Conservation (phyloP, 2,888 invertebrate genomes). For the Orgyia antiqua region DNA sequence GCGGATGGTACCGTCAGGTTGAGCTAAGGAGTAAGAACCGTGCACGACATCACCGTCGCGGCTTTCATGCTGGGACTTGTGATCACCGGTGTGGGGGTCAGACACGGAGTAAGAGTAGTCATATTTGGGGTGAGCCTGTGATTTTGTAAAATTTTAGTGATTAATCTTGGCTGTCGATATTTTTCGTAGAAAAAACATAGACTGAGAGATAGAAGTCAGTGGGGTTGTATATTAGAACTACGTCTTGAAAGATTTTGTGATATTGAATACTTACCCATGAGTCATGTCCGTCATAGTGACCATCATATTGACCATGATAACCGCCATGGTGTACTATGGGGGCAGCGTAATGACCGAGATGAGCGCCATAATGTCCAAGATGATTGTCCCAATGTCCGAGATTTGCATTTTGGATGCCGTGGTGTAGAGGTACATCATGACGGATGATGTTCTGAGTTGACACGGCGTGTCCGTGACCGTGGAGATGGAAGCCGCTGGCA, state of each 20-base stretch:
- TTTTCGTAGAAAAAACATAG: too few relatives aligned
- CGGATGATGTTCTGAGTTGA: slow-evolving; percentile 56
- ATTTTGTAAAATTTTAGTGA: too few relatives aligned
- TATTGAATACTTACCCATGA: slow-evolving; percentile 18
- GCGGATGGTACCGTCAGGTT: slow-evolving; percentile 72
- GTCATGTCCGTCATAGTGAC: slow-evolving; percentile 34
- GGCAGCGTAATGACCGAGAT: slow-evolving; percentile 9
- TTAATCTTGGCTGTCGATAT: too few relatives aligned
- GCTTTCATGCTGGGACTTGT: slow-evolving; percentile 74
- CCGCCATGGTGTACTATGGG: slow-evolving; percentile 20
- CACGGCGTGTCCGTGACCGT: slow-evolving; percentile 26
- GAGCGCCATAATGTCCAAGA: slow-evolving; percentile 36
- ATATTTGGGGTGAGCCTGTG: slow-evolving; percentile 60
- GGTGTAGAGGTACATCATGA: slow-evolving; percentile 44
- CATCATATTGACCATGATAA: slow-evolving; percentile 5
- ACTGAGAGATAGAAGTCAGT: too few relatives aligned
- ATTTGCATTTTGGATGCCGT: slow-evolving; percentile 20
- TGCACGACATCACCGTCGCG: slow-evolving; percentile 76
- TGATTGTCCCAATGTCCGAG: neutral
- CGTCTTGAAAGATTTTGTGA: too few relatives aligned
- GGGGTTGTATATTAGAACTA: too few relatives aligned
- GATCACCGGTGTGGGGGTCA: slow-evolving; percentile 76
- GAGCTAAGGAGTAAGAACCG: slow-evolving; percentile 74
- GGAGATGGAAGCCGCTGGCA: slow-evolving; percentile 63
- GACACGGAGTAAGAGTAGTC: slow-evolving; percentile 73